Conservation (phyloP, 2,888 invertebrate species). For the Nemotelus nigrinus region DNA sequence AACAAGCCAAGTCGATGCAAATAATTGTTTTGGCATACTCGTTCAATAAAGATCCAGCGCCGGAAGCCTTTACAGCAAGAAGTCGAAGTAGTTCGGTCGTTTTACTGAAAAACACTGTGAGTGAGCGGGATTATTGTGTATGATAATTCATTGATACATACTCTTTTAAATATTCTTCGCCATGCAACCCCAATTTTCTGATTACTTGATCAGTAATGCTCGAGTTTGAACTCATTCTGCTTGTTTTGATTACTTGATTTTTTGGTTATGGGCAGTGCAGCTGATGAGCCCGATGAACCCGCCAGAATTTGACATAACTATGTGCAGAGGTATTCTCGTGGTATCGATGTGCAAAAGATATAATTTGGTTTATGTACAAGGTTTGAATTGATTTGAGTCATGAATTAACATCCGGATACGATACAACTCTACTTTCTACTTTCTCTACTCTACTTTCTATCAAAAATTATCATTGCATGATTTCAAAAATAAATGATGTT, state of each 20-base stretch:
- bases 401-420: too few species aligned
- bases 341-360: not conserved
- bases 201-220: conserved; percentile 58
- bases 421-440: too few species aligned
- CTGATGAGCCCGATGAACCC: not conserved
- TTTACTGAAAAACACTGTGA: conserved; percentile 56
- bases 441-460: too few species aligned
- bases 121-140: conserved; percentile 24
- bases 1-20: conserved; percentile 71
- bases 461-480: too few species aligned
- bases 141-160: conserved; percentile 50
- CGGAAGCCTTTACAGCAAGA: conserved; percentile 60
- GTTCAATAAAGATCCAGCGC: conserved; percentile 64
- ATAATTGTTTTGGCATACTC: conserved; percentile 71
- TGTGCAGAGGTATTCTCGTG: conserved; percentile 7
- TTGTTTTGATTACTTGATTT: too few species aligned
- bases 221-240: too few species aligned
- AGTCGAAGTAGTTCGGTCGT: conserved; percentile 61
- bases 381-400: not conserved
- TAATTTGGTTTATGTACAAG: not conserved
- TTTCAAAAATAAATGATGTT: too few species aligned
- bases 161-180: conserved; percentile 58
- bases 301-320: not conserved
- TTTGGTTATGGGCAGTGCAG: too few species aligned
- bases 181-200: conserved; percentile 59